Evolutionary conservation across 2,888 invertebrate species (phyloP).

Genomic region (Agrochola lota): DNA sequence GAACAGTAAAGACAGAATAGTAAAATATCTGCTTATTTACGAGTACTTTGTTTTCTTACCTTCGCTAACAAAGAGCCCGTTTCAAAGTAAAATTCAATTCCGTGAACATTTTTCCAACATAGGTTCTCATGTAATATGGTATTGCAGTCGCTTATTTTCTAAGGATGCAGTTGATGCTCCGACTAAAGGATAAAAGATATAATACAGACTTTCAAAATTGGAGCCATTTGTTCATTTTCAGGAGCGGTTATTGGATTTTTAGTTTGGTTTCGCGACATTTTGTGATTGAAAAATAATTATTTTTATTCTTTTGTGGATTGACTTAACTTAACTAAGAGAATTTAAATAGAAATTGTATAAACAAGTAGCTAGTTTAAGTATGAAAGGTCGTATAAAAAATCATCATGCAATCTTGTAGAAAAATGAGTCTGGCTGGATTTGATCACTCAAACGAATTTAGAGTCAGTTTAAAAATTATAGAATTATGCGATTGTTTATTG

Average conservation of each 20-base stretch:
- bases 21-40: conserved; percentile 74
- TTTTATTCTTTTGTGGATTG: background rate
- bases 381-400: too few species aligned
- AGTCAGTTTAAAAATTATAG: too few species aligned
- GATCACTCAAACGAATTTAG: too few species aligned
- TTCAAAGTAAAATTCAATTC: conserved; percentile 77
- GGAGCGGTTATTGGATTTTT: conserved; percentile 47
- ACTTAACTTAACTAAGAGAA: background rate
- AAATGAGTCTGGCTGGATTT: too few species aligned
- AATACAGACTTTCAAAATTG: conserved; percentile 55
- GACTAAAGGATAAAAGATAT: conserved; percentile 59
- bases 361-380: too few species aligned
- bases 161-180: conserved; percentile 70
- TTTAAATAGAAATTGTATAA: too few species aligned
- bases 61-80: conserved; percentile 72
- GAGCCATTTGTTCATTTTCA: conserved; percentile 52
- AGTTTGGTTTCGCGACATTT: conserved; percentile 10
- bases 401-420: too few species aligned
- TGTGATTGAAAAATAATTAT: background rate
- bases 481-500: too few species aligned
- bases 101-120: conserved; percentile 70
- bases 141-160: conserved; percentile 66
- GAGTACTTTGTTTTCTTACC: conserved; percentile 73
- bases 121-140: conserved; percentile 62
- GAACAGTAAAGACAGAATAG: conserved; percentile 59